Percentiles rank a stretch among this genome's conserved stretches.
These are phyloP conservation scores for Ceuthmochares aereus DNA, from an alignment of 2,113 vertebrate species.

Conservation along the genomic window DNA sequence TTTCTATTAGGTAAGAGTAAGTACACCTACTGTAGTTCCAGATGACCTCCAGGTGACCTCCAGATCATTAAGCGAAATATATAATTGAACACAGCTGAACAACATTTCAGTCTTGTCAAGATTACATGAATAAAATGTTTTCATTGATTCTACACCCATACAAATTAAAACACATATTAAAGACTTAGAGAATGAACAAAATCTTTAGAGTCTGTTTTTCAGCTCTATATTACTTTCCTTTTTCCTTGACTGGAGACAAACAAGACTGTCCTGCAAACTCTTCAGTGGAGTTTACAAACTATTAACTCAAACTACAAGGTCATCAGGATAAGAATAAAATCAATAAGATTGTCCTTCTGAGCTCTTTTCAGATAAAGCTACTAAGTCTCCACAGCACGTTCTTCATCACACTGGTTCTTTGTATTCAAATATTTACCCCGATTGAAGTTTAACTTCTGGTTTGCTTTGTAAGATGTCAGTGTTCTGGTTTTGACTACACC, in stretches of 20 bases:
- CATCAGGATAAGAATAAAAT: conserved; percentile 62
- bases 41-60: neutral
- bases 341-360: conserved; percentile 4
- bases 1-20: neutral
- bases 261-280: conserved; percentile 11
- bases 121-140: neutral
- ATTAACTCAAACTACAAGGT: conserved; percentile 65
- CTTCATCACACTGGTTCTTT: neutral
- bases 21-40: neutral
- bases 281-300: conserved; percentile 53
- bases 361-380: neutral
- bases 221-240: neutral
- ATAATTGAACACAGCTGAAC: neutral
- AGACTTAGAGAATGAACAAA: neutral
- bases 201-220: neutral
- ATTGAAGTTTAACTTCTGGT: conserved; percentile 28
- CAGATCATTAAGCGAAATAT: neutral
- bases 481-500: neutral
- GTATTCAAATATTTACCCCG: conserved; percentile 57
- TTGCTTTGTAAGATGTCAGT: conserved; percentile 3
- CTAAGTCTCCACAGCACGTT: neutral
- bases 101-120: neutral
- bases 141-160: neutral
- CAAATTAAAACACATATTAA: neutral
- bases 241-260: conserved; percentile 61